Conservation (phyloP, 2,113 vertebrate genomes). For the Paradoxurus hermaphroditus region DNA sequence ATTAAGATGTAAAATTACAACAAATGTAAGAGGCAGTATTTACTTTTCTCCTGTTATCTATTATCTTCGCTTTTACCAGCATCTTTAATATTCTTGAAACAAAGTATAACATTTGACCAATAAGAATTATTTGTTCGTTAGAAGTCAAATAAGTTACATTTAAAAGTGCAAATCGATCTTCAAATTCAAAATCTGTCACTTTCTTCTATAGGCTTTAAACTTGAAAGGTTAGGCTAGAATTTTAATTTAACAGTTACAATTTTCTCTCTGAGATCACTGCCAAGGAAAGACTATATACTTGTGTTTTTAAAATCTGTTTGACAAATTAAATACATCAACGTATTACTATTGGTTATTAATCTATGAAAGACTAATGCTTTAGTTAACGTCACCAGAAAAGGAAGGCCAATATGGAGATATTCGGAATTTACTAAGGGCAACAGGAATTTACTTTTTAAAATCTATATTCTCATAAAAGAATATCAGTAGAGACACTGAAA, state of each 20-base stretch:
- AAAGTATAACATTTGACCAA: background rate
- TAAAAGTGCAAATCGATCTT: slow-evolving; percentile 50
- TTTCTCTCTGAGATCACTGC: background rate
- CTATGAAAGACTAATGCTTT: background rate
- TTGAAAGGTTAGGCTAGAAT: background rate
- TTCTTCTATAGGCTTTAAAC: background rate
- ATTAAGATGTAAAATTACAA: background rate
- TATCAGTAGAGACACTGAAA: background rate
- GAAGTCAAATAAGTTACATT: background rate
- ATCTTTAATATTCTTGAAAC: background rate
- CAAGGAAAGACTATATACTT: background rate
- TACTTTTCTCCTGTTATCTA: background rate
- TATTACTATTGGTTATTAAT: background rate
- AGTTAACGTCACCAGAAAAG: background rate
- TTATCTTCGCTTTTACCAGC: background rate
- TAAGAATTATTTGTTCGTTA: background rate
- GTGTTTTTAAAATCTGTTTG: background rate
- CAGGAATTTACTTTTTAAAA: background rate
- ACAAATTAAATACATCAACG: background rate
- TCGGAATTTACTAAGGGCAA: background rate
- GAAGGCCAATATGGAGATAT: background rate
- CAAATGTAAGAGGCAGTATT: background rate
- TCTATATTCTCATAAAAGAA: background rate
- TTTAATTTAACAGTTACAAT: background rate
- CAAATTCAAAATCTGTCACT: background rate